Percentiles rank a stretch among this genome's conserved stretches.
phyloP scores from a whole-genome alignment of 2,888 invertebrate genomes.

The Cerceris rybyensis region DNA sequence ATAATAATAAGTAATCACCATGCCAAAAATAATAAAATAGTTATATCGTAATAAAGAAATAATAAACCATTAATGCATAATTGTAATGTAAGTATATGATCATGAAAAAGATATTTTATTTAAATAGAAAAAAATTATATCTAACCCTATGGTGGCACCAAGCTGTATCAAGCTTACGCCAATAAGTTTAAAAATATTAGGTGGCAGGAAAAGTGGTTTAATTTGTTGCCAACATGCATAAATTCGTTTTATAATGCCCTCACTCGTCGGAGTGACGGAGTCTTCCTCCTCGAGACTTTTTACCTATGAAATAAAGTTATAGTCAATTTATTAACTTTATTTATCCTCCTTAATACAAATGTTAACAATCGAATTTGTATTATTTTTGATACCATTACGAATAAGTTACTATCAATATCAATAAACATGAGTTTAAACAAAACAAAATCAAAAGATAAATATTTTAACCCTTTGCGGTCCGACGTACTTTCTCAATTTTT shows the following conservation, averaged over 20 bases:
- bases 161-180: slow-evolving; percentile 87
- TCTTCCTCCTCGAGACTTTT: slow-evolving; percentile 80
- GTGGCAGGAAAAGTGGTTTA: slow-evolving; percentile 86
- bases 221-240: slow-evolving; percentile 86
- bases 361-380: background rate
- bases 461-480: no score
- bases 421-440: background rate
- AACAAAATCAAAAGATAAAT: no score
- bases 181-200: slow-evolving; percentile 85
- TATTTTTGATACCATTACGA: background rate
- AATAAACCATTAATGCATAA: no score
- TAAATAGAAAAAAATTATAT: slow-evolving; percentile 4
- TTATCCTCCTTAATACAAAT: background rate
- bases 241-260: slow-evolving; percentile 82
- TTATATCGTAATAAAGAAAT: no score
- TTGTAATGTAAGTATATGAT: no score
- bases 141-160: slow-evolving; percentile 87
- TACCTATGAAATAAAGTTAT: slow-evolving; percentile 75
- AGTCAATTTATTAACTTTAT: background rate
- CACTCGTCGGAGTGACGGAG: slow-evolving; percentile 72
- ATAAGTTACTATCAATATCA: background rate
- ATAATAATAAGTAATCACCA: no score
- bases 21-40: no score
- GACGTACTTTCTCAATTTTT: no score
- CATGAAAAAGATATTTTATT: background rate